Evolutionary conservation across 2,888 invertebrate species (phyloP), one percentile per base, ranked within the genome.

Genomic region (Thumatha senex): DNA sequence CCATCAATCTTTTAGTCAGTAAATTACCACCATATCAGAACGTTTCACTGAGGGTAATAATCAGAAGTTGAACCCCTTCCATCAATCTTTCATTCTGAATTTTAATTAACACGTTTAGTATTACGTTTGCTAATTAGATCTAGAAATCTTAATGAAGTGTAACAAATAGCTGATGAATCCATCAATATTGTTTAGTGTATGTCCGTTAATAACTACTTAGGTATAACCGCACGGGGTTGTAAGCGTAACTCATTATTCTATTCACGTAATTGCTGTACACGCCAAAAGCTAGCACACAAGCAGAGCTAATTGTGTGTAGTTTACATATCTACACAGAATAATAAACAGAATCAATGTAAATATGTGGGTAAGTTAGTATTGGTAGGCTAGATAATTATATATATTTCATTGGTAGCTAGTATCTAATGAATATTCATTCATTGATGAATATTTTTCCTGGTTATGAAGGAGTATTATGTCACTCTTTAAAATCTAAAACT

Each of bases 231-330:
- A 9, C 31, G 11, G 8, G n/a, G 11, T 8, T 0, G n/a, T n/a
- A n/a, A n/a, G n/a, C 9, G 13, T n/a, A 42, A 33, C n/a, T 42
- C 0, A 42, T 42, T 36, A 36, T 36, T 13, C 11, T 36, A 15
- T 18, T 33, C 18, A 42, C 33, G 42, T 42, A 15, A 0, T 42
- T 11, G 14, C 15, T 31, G 9, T 42, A n/a, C 2, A 15, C 15
- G 9, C 42, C 42, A 33, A 24, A 24, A 24, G 18, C 18, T 24
- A 24, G 18, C 31, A 39, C 29, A 49, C 5, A 40, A 53, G 46
- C 33, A 34, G 24, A 14, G 40, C 47, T 47, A 47, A 41, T 41
- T 41, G 47, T 41, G 47, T 29, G 14, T 35, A 35, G 29, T 47
- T 47, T 47, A 29, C 47, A 41, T 47, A 47, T 15, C 29, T 40